Percentiles rank a stretch among this genome's conserved stretches.
phyloP scores from a whole-genome alignment of 2,888 invertebrate species.

The Fissipunctia ypsillon region DNA sequence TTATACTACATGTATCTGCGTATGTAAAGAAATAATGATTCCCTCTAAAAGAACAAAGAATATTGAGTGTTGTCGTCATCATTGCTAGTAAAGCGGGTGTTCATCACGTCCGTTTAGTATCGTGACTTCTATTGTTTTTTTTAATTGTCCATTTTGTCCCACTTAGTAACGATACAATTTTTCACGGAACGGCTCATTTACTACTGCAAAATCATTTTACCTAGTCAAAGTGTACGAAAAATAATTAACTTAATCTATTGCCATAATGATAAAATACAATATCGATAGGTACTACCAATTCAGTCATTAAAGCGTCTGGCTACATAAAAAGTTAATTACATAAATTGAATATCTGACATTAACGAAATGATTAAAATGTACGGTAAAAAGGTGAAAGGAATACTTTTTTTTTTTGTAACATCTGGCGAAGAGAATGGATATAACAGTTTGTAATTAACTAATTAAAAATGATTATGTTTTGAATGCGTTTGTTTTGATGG shows the following conservation, averaged over 20 bases:
- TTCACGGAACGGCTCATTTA: no score
- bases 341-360: constrained; percentile 39
- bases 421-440: constrained; percentile 60
- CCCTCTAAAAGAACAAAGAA: no score
- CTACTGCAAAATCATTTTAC: no score
- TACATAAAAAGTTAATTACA: constrained; percentile 52
- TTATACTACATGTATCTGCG: no score
- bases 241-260: not conserved
- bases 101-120: no score
- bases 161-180: no score
- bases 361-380: constrained; percentile 37
- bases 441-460: constrained; percentile 56
- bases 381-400: constrained; percentile 46
- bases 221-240: no score
- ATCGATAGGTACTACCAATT: constrained; percentile 19
- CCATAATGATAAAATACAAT: not conserved
- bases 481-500: constrained; percentile 29
- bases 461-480: constrained; percentile 59
- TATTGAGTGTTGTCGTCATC: no score
- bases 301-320: not conserved
- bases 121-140: no score
- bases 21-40: no score
- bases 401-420: constrained; percentile 58
- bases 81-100: no score
- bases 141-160: no score